Conservation (phyloP, 2,888 invertebrate genomes). For the Muschampia plurimacula region DNA sequence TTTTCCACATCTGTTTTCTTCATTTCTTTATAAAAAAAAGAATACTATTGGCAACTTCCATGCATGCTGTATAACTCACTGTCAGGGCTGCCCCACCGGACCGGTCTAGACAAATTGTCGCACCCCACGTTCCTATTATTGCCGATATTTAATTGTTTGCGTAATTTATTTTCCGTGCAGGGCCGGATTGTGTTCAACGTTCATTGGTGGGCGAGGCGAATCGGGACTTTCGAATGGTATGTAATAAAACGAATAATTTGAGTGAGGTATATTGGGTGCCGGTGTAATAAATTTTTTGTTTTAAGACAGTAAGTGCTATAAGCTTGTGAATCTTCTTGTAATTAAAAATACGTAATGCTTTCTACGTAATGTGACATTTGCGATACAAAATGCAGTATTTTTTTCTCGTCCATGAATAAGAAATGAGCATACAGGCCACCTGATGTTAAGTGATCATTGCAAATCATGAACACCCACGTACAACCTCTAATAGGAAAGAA, state of each 20-base stretch:
- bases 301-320: not conserved
- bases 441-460: too few species aligned
- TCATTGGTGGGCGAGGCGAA: conserved; percentile 34
- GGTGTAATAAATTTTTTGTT: conserved; percentile 11
- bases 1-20: too few species aligned
- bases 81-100: conserved; percentile 67
- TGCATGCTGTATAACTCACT: conserved; percentile 46
- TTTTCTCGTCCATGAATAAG: too few species aligned
- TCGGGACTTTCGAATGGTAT: conserved; percentile 44
- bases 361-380: too few species aligned
- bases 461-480: too few species aligned
- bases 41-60: not conserved
- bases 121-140: conserved; percentile 84
- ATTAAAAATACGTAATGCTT: not conserved
- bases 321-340: not conserved
- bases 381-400: too few species aligned
- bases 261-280: conserved; percentile 10
- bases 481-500: too few species aligned
- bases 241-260: conserved; percentile 27
- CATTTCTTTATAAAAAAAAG: not conserved
- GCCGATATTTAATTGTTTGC: conserved; percentile 86
- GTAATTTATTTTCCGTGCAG: conserved; percentile 81
- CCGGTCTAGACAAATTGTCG: conserved; percentile 85
- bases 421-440: too few species aligned
- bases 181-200: conserved; percentile 44